A percentile compares a stretch with the other conserved stretches of the same genome.
Evolutionary conservation across 2,113 vertebrate genomes (phyloP).

Genomic region (Caloenas nicobarica): DNA sequence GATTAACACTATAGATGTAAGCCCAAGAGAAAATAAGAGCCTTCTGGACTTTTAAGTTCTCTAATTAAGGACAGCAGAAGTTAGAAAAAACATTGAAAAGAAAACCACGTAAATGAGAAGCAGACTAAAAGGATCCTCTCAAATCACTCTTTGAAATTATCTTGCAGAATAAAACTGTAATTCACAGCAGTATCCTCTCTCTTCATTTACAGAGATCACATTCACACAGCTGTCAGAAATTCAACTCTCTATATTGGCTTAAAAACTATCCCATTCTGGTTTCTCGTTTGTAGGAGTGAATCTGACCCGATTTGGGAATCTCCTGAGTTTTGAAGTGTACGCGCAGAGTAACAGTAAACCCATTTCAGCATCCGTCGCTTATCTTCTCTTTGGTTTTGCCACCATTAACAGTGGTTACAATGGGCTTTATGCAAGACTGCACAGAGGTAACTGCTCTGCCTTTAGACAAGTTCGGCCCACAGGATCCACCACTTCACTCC

Average conservation of each 20-base stretch:
- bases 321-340: not conserved
- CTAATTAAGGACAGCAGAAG: not conserved
- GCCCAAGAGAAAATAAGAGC: not conserved
- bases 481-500: not conserved
- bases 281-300: not conserved
- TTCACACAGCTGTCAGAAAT: not conserved
- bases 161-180: not conserved
- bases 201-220: not conserved
- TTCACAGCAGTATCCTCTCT: not conserved
- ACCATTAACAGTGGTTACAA: not conserved
- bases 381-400: not conserved
- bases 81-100: not conserved
- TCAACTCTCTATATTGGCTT: not conserved
- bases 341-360: not conserved
- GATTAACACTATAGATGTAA: not conserved
- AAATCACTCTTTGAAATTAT: not conserved
- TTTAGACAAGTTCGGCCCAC: not conserved
- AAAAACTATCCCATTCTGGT: not conserved
- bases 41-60: not conserved
- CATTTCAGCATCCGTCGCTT: not conserved
- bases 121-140: not conserved
- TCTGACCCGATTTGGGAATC: not conserved
- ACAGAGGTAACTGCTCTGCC: not conserved
- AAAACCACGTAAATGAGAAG: not conserved
- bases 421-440: not conserved